Base-by-base conservation (phyloP, 2,113 vertebrate genomes). In the Mustela lutreola region DNA sequence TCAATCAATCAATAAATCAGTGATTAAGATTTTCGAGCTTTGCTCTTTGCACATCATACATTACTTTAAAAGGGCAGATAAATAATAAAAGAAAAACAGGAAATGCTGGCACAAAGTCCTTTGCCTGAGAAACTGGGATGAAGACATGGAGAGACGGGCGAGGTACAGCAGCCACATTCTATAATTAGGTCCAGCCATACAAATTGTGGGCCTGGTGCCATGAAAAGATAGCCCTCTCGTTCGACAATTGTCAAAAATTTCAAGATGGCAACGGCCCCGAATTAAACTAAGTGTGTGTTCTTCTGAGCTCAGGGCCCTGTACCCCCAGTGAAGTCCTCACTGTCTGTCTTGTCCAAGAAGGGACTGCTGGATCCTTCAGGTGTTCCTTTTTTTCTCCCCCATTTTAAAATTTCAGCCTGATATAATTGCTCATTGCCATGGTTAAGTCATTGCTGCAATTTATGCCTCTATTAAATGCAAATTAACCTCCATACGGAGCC, bases 381-480 rank as follows among this genome's bases (percentile, higher is more conserved):
- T 60, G 42, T 28, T 53, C 31, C 42, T 12, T 42, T 70, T 19
- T 24, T 42, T 10, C 45, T 21, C 9, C 33, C 18, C 62, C 33
- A 5, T 53, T 75, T 79, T 62, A 48, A 67, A 76, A 91, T 91
- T 94, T 48, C 80, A 73, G 56, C 70, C 39, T 80, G 62, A 97
- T 42, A 70, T 26, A 67, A 53, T 78, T 8, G 67, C 70, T 71
- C 0, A 2, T 89, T 91, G 91, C 94, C 76, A 58, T 42, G 91
- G 89, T 93, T 89, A 81, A 31, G 67, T 67, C 8, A 1, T 39
- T 73, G 89, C 81, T 91, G 78, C 71, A 75, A 45, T 48, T 24
- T 67, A 78, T 50, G 58, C 63, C 91, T 71, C 86, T 84, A 53
- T 82, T 75, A 93, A 60, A 93, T 70, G 86, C 73, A 86, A 82